A percentile compares a stretch with the other conserved stretches of the same genome.
Evolutionary conservation across 2,113 vertebrate genomes (phyloP).

Genomic region (Lonchura striata): DNA sequence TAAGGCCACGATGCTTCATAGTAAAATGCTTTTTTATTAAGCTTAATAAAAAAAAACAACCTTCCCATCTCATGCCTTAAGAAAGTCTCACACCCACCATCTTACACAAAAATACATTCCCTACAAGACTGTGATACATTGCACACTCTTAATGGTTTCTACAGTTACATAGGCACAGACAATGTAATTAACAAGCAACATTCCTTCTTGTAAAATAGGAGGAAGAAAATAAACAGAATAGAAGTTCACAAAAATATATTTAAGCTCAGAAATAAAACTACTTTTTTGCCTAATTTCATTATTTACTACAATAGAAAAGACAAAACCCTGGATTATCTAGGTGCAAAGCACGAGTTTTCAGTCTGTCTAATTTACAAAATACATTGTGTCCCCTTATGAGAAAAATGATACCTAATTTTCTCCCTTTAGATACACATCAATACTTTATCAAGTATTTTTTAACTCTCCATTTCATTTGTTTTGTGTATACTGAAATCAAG

Average conservation of each 20-base stretch:
- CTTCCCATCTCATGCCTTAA: not conserved
- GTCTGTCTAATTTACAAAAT: not conserved
- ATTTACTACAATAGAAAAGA: not conserved
- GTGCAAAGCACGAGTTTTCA: not conserved
- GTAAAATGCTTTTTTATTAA: not conserved
- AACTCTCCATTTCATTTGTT: not conserved
- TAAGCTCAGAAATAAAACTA: not conserved
- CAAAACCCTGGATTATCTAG: not conserved
- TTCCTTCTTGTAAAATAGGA: not conserved
- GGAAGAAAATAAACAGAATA: not conserved
- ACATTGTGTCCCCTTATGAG: not conserved
- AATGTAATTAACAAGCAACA: conserved; percentile 16
- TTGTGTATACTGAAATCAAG: not conserved
- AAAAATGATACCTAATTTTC: not conserved
- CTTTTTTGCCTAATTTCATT: not conserved
- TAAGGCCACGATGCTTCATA: not conserved
- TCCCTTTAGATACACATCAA: not conserved
- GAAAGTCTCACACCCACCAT: not conserved
- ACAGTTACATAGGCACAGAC: not conserved
- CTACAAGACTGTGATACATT: not conserved
- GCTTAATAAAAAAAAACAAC: not conserved
- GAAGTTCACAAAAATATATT: not conserved
- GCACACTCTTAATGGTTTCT: conserved; percentile 26
- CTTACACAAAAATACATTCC: not conserved
- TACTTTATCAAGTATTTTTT: not conserved